Base-by-base conservation (phyloP, 2,797 vertebrate genomes). In the Gymnodraco acuticeps region DNA sequence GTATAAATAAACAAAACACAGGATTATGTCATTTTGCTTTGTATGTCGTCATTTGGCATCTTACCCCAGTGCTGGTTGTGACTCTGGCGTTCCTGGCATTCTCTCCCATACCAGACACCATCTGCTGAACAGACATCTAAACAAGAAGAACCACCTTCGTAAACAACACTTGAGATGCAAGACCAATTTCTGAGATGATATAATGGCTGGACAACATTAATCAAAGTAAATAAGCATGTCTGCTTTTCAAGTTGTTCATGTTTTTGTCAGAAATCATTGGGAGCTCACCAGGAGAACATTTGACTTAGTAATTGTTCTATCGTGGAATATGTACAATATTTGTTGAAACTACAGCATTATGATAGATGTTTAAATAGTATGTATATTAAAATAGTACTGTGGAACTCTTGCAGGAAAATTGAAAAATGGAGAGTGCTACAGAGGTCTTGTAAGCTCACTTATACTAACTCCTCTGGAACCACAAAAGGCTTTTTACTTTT, bases 81-180 rank as follows among this genome's bases (percentile, higher is more conserved):
- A 96, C 94, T 79, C 93, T 88, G 73, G 93, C 90, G 54, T 95
- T 95, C 70, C 94, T 91, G 54, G 93, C 91, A 45, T 86, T 92
- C 38, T 95, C 95, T 17, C 94, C 95, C 84, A 96, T 86, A 51
- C 92, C 89, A 1, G 93, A 93, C 80, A 94, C 82, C 90, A 96
- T 95, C 89, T 96, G 96, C 91, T 96, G 95, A 54, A 96, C 94
- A 23, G 94, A 94, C 93, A 95, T 96, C 95, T 96, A 70, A 64
- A 84, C 5, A 41, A 66, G 17, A 11, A 53, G 5, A 78, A 43
- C 50, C 9, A 42, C 5, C 8, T 41, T 60, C 50, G 3, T 10
- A 46, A 79, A 64, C n/a, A 23, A 31, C 16, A 33, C 3, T 43
- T 11, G 52, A 19, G 16, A 42, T 12, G 12, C 15, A 46, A 63